Percentiles rank a stretch among this genome's conserved stretches.
These are phyloP conservation scores for Calameuta idolon DNA, from an alignment of 2,888 invertebrate species.

Conservation along the genomic window DNA sequence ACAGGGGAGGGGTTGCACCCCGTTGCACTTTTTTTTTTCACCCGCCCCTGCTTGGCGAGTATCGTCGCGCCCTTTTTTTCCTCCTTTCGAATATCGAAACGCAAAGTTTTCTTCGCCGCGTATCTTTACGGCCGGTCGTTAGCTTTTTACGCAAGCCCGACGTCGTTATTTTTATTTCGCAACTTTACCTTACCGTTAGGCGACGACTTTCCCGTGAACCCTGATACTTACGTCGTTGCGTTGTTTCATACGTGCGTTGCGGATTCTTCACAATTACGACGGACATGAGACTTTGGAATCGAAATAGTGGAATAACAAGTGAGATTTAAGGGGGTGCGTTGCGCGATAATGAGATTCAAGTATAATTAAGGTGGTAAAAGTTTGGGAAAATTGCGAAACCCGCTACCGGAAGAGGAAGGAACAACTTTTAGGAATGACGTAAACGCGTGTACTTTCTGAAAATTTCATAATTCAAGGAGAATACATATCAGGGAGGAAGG, in stretches of 20 bases:
- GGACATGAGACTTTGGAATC: background rate
- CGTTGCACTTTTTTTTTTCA: background rate
- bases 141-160: background rate
- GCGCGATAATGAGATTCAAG: background rate
- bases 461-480: background rate
- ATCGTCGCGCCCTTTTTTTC: background rate
- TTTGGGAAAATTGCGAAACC: background rate
- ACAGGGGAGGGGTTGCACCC: background rate
- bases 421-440: background rate
- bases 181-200: background rate
- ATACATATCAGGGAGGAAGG: background rate
- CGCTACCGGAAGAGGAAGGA: background rate
- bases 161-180: background rate
- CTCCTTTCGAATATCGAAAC: background rate
- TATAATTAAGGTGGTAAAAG: background rate
- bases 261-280: background rate
- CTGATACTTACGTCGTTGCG: background rate
- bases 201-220: background rate
- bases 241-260: background rate
- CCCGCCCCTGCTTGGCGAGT: background rate
- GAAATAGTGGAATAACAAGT: background rate
- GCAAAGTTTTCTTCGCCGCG: background rate
- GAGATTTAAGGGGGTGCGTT: background rate
- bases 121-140: background rate
- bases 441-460: background rate